Evolutionary conservation across 2,888 invertebrate species (phyloP), one percentile per base, ranked within the genome.

Genomic region (Tinea pellionella): DNA sequence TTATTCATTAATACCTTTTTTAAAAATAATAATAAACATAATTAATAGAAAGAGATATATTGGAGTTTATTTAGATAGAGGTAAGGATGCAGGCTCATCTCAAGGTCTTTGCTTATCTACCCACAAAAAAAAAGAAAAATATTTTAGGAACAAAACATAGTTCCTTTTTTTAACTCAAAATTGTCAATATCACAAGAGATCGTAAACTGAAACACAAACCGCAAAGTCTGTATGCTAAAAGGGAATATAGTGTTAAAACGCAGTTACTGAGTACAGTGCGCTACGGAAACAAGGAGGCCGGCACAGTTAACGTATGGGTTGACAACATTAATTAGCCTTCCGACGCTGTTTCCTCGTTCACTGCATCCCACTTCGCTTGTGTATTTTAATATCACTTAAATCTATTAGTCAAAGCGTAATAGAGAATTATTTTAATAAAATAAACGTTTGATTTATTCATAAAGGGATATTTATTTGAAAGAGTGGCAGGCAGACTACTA

Each of bases 301-400:
- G 3, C 19, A 12, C 19, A 53, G 53, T 57, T 57, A 57, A 57
- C 57, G 57, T 57, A 57, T 57, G 57, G 32, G 57, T 57, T 57
- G 57, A 57, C 57, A 57, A 13, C 32, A 15, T 32, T 57, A 57
- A 57, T 57, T 57, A 57, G 32, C 11, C 57, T 32, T 32, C 32
- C 19, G 32, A 18, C 53, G n/a, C 16, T 24, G 24, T 53, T 53
- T 53, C 19, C 53, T 18, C 24, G 53, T 24, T 53, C 53, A 16
- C 16, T 47, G 47, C 47, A 47, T 47, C 16, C 16, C 47, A 47
- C 12, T 47, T 15, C 16, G 47, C 15, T 47, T 47, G 13, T 47
- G 16, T 16, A 15, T 16, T 47, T 47, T 16, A 47, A 15, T 9
- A 9, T 7, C n/a, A 15, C 13, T 47, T 47, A 16, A 47, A 47